Conservation (phyloP, 2,888 invertebrate genomes). For the Bombyx huttoni region DNA sequence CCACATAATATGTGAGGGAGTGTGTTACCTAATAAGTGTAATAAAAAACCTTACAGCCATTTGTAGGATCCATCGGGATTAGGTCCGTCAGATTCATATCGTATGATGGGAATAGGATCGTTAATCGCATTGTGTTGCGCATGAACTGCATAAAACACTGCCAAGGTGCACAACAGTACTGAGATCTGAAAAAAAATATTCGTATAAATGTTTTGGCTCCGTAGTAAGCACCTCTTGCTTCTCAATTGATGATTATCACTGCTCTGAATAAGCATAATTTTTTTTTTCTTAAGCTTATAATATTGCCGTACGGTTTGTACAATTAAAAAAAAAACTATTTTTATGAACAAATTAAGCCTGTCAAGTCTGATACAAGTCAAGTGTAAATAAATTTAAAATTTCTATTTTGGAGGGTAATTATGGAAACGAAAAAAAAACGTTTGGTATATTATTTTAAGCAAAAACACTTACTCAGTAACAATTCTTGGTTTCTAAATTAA, state of each 20-base stretch:
- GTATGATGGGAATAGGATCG: conserved; percentile 73
- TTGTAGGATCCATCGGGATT: conserved; percentile 76
- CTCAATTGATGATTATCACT: too few relatives aligned
- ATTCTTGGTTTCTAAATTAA: background rate
- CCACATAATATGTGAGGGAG: too few relatives aligned
- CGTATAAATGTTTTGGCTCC: too few relatives aligned
- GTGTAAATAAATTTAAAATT: conserved; percentile 5
- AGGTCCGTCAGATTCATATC: conserved; percentile 74
- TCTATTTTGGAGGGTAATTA: background rate
- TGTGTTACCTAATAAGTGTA: background rate
- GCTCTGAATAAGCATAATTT: too few relatives aligned
- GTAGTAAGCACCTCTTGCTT: too few relatives aligned
- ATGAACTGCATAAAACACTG: conserved; percentile 21
- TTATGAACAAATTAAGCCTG: background rate
- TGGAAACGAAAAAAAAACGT: conserved; percentile 5
- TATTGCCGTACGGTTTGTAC: too few relatives aligned
- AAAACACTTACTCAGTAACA: too few relatives aligned
- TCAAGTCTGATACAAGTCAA: too few relatives aligned
- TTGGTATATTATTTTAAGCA: too few relatives aligned
- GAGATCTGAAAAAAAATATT: conserved; percentile 35
- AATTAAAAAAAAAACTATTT: background rate
- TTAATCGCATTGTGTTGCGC: conserved; percentile 32
- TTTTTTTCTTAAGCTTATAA: too few relatives aligned
- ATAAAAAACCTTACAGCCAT: conserved; percentile 58
- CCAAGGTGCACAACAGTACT: conserved; percentile 25